Conservation (phyloP, 2,113 vertebrate genomes). For the Cichladusa arquata region DNA sequence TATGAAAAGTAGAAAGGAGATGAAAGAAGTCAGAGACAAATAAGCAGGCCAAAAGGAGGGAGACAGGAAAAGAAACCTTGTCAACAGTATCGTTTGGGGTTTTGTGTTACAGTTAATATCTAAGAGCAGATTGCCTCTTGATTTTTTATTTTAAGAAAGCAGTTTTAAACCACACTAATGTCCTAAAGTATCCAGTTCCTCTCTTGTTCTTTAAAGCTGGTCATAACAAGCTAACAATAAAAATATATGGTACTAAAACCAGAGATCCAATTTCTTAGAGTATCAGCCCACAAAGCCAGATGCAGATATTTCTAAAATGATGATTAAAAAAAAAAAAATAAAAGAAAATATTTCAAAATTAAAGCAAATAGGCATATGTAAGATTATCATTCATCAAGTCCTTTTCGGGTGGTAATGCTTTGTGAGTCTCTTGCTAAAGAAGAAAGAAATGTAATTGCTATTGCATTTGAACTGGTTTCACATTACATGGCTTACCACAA, state of each 20-base stretch:
- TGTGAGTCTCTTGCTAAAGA: background rate
- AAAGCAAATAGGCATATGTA: background rate
- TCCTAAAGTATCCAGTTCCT: background rate
- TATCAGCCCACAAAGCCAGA: background rate
- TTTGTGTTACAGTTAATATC: slow-evolving; percentile 20
- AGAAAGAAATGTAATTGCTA: background rate
- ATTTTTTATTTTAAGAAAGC: background rate
- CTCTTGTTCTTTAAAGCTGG: slow-evolving; percentile 13
- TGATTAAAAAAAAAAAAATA: background rate
- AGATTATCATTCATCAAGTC: background rate
- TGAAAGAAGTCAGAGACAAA: slow-evolving; percentile 14
- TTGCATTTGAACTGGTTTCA: background rate
- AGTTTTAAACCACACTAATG: background rate
- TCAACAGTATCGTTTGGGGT: background rate
- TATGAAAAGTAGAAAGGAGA: background rate
- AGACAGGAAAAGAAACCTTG: background rate
- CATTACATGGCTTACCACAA: background rate
- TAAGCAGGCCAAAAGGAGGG: background rate
- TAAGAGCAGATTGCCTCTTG: background rate
- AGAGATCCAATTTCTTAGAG: background rate
- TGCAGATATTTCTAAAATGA: background rate
- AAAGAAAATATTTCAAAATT: background rate
- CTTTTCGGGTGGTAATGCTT: background rate
- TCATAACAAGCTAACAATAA: slow-evolving; percentile 14
- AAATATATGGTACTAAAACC: background rate